Conservation (phyloP, 2,797 vertebrate genomes). For the Centropyge bicolor region DNA sequence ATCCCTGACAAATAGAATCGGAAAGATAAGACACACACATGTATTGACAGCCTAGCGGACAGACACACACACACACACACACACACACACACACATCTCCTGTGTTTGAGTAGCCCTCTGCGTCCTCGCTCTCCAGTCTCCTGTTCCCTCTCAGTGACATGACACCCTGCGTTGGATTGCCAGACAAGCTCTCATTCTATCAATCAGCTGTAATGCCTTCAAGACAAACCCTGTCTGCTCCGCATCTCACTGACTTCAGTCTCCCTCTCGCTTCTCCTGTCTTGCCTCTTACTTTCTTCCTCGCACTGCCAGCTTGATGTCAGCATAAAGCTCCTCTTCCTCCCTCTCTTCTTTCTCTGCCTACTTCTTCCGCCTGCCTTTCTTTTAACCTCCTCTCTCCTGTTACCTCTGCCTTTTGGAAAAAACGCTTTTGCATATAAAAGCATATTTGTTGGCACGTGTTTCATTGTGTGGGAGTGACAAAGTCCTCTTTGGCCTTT, state of each 20-base stretch:
- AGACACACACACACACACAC: constrained; percentile 10
- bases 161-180: constrained; percentile 50
- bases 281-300: constrained; percentile 29
- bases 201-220: constrained; percentile 65
- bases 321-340: constrained; percentile 50
- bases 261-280: constrained; percentile 31
- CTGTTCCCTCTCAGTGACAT: constrained; percentile 43
- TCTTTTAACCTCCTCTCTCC: constrained; percentile 15
- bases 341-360: constrained; percentile 25
- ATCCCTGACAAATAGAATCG: constrained; percentile 1
- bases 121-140: constrained; percentile 40
- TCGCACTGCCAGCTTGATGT: constrained; percentile 45
- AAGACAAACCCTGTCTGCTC: constrained; percentile 67
- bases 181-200: constrained; percentile 78
- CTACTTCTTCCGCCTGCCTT: constrained; percentile 32
- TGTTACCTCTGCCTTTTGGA: constrained; percentile 12
- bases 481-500: constrained; percentile 15
- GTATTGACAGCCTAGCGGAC: neutral
- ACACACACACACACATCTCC: constrained; percentile 4
- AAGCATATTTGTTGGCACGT: constrained; percentile 10
- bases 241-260: constrained; percentile 30
- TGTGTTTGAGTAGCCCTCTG: constrained; percentile 28
- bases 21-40: neutral
- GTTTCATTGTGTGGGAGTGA: constrained; percentile 13
- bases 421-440: constrained; percentile 9